phyloP scores from a whole-genome alignment of 2,888 invertebrate species.

The Eumacrocentrus americanus region DNA sequence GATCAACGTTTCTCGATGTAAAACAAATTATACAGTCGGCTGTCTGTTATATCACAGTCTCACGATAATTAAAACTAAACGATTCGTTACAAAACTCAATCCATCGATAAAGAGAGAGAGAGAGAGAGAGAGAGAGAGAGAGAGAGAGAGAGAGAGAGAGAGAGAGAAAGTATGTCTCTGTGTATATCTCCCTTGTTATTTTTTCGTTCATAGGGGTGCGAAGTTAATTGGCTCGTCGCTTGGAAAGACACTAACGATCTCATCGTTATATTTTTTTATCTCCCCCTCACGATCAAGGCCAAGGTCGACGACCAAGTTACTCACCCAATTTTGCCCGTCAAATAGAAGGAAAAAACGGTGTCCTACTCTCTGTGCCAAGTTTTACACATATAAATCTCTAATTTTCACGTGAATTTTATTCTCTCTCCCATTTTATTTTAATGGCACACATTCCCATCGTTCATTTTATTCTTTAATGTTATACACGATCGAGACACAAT shows the following conservation, averaged over 20 bases:
- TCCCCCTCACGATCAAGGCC: constrained; percentile 3
- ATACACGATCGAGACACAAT: constrained; percentile 6
- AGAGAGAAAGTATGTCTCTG: background rate
- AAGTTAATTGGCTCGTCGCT: background rate
- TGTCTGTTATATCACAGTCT: constrained; percentile 52
- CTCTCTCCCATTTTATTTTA: background rate
- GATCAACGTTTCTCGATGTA: constrained; percentile 39
- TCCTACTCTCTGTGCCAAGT: background rate
- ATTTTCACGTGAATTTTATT: background rate
- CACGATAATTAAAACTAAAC: constrained; percentile 54
- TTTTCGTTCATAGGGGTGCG: constrained; percentile 5
- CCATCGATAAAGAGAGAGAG: too few relatives aligned
- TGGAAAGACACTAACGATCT: constrained; percentile 1
- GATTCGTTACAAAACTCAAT: constrained; percentile 42
- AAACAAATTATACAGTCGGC: constrained; percentile 49
- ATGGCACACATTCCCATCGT: background rate
- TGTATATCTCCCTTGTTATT: background rate
- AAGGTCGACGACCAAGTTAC: too few relatives aligned
- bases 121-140: background rate
- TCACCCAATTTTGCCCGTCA: background rate
- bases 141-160: background rate
- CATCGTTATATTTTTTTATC: constrained; percentile 3
- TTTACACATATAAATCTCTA: background rate
- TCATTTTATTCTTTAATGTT: constrained; percentile 2
- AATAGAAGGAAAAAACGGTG: background rate